Base-by-base conservation (phyloP, 2,113 vertebrate genomes). In the Caloenas nicobarica region DNA sequence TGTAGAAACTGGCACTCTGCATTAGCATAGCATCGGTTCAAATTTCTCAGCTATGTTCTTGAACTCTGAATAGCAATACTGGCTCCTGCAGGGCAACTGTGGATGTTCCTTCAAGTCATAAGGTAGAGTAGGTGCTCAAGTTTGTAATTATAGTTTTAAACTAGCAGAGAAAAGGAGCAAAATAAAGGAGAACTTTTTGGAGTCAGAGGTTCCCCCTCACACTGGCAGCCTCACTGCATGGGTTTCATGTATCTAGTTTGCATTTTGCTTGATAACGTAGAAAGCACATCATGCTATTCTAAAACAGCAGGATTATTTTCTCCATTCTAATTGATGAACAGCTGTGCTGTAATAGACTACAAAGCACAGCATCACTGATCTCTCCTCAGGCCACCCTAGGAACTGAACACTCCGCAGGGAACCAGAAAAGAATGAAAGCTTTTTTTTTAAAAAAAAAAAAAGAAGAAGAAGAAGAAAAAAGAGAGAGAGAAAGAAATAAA, bases 321-420 rank as follows among this genome's bases (percentile, higher is more conserved):
- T 93, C 90, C 44, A 40, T 95, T 97, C 97, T 97, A 93, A 96
- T 92, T 96, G 97, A 97, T 86, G 97, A 97, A 96, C 97, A 97
- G 96, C 97, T 97, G 98, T 91, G 95, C 97, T 91, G 89, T 97
- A 96, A 98, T 96, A 95, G 97, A 93, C 98, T 96, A 83, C 95
- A 92, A 91, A 65, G 81, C 89, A 81, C 73, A 96, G 97, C 97
- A 96, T 95, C 94, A 79, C 92, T 95, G 97, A 95, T 97, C 97
- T 96, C 97, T 98, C 97, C 96, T 97, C 81, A 94, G 97, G 97
- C 98, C 97, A 93, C 96, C 97, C 95, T 91, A 96, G 76, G 80
- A 97, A 96, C 96, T 57, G 84, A 97, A 92, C 76, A 64, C 97
- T 96, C 97, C 95, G 88, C 74, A n/a, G 97, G 96, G 97, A 96